Conservation (phyloP, 2,113 vertebrate species). For the Pogonocichla stellata region DNA sequence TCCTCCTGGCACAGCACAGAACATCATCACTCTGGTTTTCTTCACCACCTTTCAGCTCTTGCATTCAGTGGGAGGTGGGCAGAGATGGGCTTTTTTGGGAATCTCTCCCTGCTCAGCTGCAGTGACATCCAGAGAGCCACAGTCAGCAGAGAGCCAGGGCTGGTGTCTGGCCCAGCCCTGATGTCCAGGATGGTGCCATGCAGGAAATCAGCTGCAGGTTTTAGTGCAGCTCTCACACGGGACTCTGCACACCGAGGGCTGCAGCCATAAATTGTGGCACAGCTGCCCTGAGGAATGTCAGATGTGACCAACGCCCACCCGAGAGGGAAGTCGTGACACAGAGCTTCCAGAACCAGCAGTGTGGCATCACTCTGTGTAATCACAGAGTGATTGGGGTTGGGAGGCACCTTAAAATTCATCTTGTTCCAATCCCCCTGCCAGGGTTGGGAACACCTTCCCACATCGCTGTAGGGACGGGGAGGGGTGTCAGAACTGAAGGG, state of each 20-base stretch:
- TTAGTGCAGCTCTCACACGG: background rate
- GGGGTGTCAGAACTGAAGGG: too few relatives aligned
- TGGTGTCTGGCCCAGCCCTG: background rate
- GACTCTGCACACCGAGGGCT: background rate
- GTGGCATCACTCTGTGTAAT: background rate
- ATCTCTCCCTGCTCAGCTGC: background rate
- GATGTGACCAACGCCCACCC: background rate
- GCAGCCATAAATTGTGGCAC: background rate
- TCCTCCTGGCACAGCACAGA: background rate
- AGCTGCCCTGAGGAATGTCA: background rate
- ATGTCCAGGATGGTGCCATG: background rate
- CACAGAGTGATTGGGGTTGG: background rate
- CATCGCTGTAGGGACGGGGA: background rate
- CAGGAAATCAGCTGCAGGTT: rapidly evolving
- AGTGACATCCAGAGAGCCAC: background rate
- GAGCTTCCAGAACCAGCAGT: background rate
- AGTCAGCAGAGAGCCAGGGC: rapidly evolving
- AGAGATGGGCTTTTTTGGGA: background rate
- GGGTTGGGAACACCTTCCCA: background rate
- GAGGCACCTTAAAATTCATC: too few relatives aligned
- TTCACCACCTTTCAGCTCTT: background rate
- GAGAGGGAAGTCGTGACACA: background rate
- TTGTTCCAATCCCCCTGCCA: background rate
- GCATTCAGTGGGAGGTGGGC: background rate
- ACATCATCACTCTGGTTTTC: background rate